Evolutionary conservation across 2,113 vertebrate species (phyloP).

Genomic region (Micronisus gabar): DNA sequence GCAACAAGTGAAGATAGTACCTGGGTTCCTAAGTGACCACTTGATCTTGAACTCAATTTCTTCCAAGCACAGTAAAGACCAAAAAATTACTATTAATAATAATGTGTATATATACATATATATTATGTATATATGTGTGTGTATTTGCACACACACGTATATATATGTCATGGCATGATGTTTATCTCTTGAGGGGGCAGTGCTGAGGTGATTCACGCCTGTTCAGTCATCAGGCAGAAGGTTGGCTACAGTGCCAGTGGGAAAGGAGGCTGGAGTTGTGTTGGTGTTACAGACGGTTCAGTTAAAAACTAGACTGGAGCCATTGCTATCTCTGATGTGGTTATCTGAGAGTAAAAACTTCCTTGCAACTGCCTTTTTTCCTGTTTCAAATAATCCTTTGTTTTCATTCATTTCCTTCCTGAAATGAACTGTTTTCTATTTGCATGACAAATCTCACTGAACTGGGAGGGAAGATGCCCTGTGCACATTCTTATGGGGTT

Average conservation of each 20-base stretch:
- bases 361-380: neutral
- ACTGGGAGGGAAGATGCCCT: neutral
- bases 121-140: neutral
- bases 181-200: neutral
- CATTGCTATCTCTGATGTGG: neutral
- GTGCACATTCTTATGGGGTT: neutral
- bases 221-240: neutral
- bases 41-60: neutral
- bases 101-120: fast-evolving
- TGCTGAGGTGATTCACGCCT: neutral
- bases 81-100: neutral
- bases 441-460: neutral
- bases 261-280: neutral
- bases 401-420: neutral
- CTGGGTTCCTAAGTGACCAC: neutral
- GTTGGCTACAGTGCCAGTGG: neutral
- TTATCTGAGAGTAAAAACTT: neutral
- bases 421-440: neutral
- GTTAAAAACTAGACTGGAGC: neutral
- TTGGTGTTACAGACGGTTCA: neutral
- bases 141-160: fast-evolving
- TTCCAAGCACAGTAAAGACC: neutral
- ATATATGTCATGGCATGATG: neutral
- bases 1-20: neutral
- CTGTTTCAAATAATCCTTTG: neutral